Conservation (phyloP, 1,140 invertebrate species). For the Delia radicum region DNA sequence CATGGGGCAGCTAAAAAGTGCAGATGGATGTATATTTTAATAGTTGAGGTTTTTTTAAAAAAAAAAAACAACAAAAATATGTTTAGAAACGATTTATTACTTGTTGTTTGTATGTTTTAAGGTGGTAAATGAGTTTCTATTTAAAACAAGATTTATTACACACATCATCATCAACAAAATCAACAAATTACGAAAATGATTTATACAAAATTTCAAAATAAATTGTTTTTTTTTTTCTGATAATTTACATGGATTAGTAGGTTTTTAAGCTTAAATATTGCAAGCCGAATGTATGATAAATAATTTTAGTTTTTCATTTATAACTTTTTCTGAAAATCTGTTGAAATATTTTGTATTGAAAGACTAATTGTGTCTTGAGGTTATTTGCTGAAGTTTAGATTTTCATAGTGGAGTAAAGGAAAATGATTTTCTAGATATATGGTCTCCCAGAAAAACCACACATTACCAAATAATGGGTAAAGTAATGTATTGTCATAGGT, state of each 20-base stretch:
- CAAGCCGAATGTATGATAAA: neutral
- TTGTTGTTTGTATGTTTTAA: neutral
- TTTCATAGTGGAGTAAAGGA: too few relatives aligned
- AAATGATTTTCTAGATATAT: too few relatives aligned
- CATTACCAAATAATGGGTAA: too few relatives aligned
- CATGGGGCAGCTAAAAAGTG: neutral
- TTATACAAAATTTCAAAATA: neutral
- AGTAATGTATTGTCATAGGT: too few relatives aligned
- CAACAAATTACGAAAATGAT: neutral
- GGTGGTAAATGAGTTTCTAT: conserved; percentile 30
- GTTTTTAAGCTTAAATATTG: neutral
- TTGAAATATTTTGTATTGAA: neutral
- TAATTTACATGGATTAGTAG: neutral
- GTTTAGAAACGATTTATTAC: neutral
- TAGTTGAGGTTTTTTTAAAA: conserved; percentile 28
- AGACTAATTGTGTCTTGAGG: neutral
- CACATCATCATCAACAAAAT: neutral
- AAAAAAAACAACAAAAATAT: conserved; percentile 3
- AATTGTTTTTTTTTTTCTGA: neutral
- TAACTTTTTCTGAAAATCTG: neutral
- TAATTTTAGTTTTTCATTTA: neutral
- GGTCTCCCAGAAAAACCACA: too few relatives aligned
- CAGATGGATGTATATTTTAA: conserved; percentile 18
- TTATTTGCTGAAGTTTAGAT: too few relatives aligned
- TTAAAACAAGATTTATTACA: neutral